Evolutionary conservation across 2,888 invertebrate species (phyloP), one percentile per base, ranked within the genome.

Genomic region (Latrodectus hesperus): DNA sequence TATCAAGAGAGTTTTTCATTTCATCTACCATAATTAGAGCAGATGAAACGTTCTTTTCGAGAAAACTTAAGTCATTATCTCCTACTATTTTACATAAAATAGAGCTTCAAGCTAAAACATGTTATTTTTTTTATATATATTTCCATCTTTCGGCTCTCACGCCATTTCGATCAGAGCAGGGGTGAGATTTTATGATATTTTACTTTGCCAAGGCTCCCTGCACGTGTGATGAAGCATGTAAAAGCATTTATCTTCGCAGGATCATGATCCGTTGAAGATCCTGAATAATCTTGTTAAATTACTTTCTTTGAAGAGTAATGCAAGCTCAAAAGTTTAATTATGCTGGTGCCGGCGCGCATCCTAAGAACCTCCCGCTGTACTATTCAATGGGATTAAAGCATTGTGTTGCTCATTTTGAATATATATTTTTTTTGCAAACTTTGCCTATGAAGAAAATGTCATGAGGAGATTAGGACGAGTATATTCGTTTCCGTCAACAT

Each of bases 21-120:
- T 76, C 64, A 12, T 67, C 65, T 67, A 55, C 51, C 78, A 53
- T 78, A 84, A 84, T 84, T 84, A 84, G 84, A 72, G 67, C 55
- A 71, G 53, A 65, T 53, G 77, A 78, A 78, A 78, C 67, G 38
- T 64, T 84, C 84, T 77, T 72, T 38, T 38, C 84, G 65, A 73
- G 55, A 72, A 84, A 84, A 84, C 77, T 84, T 84, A 84, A 84
- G 84, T 73, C 84, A 84, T 84, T 84, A 84, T 55, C 68, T 71
- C 64, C 83, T 49, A 12, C 77, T 67, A 78, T 67, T 84, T 84
- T 78, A 77, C 84, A 84, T 84, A 84, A 84, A 84, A 78, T 78
- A 84, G 73, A 73, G 55, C 65, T 78, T 70, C 74, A 52, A 17
- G 8, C 17, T 64, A 78, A 67, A 49, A 14, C 38, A 60, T 51